Evolutionary conservation across 2,888 invertebrate species (phyloP).

Genomic region (Scrobipalpa costella): DNA sequence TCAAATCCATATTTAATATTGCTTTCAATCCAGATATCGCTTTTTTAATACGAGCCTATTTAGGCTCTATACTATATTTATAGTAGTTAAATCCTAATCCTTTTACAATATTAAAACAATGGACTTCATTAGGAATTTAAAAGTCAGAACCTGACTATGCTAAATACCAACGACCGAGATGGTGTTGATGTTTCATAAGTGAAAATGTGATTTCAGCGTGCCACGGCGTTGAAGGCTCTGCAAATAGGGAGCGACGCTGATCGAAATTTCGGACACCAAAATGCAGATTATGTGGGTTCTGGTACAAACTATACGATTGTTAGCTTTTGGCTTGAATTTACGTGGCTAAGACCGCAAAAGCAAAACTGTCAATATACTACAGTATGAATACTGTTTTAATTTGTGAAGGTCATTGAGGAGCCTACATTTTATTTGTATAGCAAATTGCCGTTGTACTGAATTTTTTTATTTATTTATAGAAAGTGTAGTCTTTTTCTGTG

Average conservation of each 20-base stretch:
- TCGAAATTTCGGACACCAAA: constrained; percentile 1
- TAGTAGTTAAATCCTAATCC: no score
- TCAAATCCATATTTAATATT: no score
- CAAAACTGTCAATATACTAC: neutral
- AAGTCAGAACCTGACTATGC: neutral
- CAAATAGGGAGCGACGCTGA: neutral
- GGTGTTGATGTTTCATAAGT: constrained; percentile 59
- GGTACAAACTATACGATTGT: neutral
- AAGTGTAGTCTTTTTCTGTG: no score
- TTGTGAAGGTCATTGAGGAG: no score
- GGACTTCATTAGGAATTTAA: neutral
- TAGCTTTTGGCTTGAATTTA: neutral
- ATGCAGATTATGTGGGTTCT: neutral
- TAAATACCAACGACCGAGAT: neutral
- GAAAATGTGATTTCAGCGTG: constrained; percentile 57
- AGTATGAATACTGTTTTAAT: no score
- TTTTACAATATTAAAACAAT: neutral
- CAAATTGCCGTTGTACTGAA: no score
- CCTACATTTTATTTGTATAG: no score
- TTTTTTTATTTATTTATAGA: no score
- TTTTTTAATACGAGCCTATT: no score
- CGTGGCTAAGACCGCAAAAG: neutral
- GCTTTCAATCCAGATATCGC: no score
- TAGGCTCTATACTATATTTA: no score
- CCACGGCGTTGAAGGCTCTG: constrained; percentile 25